Conservation (phyloP, 2,113 vertebrate genomes). For the Uria lomvia region DNA sequence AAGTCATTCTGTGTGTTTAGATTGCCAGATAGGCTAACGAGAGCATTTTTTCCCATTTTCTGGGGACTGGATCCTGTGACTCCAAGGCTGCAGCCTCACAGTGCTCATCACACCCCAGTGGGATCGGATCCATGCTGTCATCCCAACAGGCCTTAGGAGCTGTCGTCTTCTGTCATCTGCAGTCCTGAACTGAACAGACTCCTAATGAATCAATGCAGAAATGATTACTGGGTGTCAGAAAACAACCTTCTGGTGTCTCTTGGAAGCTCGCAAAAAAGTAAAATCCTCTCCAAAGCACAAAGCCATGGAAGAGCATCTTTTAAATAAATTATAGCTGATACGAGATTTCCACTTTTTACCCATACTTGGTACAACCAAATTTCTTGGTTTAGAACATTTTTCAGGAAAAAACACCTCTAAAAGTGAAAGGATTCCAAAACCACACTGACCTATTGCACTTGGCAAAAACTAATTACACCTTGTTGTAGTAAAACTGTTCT, state of each 20-base stretch:
- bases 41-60: background rate
- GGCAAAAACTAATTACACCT: background rate
- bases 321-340: background rate
- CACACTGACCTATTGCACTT: background rate
- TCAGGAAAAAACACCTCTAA: background rate
- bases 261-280: background rate
- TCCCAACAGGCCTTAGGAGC: background rate
- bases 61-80: background rate
- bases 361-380: background rate
- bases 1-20: background rate
- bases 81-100: background rate
- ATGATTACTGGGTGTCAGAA: background rate
- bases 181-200: background rate
- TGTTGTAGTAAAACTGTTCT: background rate
- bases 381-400: background rate
- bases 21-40: background rate
- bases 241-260: background rate
- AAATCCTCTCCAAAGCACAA: background rate
- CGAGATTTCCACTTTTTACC: background rate
- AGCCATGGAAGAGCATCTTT: background rate
- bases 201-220: background rate
- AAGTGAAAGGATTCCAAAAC: background rate
- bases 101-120: background rate
- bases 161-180: background rate
- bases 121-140: background rate